Conservation (phyloP, 2,888 invertebrate genomes). For the Ophion costatus region DNA sequence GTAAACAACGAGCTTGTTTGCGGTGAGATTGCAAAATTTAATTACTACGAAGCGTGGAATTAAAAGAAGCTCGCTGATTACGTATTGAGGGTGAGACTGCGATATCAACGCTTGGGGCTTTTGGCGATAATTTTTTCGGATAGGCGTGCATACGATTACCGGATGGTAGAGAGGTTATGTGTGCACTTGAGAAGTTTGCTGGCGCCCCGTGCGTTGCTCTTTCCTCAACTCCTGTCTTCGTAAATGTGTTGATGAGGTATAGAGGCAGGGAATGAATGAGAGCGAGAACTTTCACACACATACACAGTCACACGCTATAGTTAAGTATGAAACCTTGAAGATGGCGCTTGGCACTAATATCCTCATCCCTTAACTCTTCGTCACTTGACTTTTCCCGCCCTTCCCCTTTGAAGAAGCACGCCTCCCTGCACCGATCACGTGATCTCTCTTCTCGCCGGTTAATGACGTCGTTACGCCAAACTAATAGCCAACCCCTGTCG, state of each 20-base stretch:
- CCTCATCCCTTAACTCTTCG: conserved; percentile 69
- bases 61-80: conserved; percentile 39
- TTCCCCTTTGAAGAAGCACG: conserved; percentile 38
- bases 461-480: conserved; percentile 80
- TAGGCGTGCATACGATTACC: conserved; percentile 50
- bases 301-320: conserved; percentile 59
- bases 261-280: neutral
- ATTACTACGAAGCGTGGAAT: conserved; percentile 46
- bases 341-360: conserved; percentile 76
- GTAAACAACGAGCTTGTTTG: conserved; percentile 35
- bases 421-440: conserved; percentile 72
- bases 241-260: conserved; percentile 13
- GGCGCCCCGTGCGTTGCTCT: no score
- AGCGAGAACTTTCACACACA: neutral
- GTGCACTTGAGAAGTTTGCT: conserved; percentile 55
- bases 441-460: conserved; percentile 73
- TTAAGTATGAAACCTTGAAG: conserved; percentile 74
- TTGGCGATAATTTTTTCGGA: conserved; percentile 36
- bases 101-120: neutral
- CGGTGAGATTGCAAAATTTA: conserved; percentile 61
- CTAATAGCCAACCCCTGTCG: conserved; percentile 77
- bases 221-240: conserved; percentile 12
- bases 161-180: conserved; percentile 18
- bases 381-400: neutral
- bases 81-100: conserved; percentile 25